These are phyloP conservation scores for Glossosoma conforme DNA, from an alignment of 1,140 invertebrate species.

Conservation along the genomic window DNA sequence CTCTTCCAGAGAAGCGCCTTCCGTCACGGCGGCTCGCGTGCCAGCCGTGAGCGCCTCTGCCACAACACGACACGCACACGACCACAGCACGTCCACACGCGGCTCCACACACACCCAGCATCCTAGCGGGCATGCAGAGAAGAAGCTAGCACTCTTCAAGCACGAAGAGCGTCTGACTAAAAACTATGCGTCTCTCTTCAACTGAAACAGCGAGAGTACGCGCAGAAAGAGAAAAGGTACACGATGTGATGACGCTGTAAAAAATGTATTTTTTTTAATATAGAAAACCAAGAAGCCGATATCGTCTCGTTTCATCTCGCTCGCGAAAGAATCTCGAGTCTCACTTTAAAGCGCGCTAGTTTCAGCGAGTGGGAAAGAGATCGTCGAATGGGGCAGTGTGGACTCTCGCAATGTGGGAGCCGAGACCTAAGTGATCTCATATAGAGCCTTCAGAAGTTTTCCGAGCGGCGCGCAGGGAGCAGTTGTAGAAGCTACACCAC, in stretches of 20 bases:
- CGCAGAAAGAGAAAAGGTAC: constrained; percentile 25
- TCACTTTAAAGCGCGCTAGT: constrained; percentile 44
- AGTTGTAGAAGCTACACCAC: constrained; percentile 50
- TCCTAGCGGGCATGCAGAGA: constrained; percentile 28
- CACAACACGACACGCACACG: constrained; percentile 7
- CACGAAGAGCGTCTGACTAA: constrained; percentile 40
- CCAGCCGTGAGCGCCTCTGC: constrained; percentile 12
- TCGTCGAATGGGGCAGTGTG: too few species aligned
- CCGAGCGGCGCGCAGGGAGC: constrained; percentile 37
- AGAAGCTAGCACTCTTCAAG: constrained; percentile 44
- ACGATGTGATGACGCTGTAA: constrained; percentile 34
- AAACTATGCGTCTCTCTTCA: constrained; percentile 24
- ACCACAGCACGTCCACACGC: constrained; percentile 5
- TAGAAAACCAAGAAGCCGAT: constrained; percentile 33
- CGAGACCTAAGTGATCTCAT: constrained; percentile 28
- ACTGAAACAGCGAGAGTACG: neutral
- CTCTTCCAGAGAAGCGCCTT: too few species aligned
- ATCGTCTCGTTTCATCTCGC: constrained; percentile 33
- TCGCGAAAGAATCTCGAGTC: constrained; percentile 41
- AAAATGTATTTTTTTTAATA: constrained; percentile 25
- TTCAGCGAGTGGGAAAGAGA: constrained; percentile 33
- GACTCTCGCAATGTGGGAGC: constrained; percentile 21
- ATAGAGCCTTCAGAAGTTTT: constrained; percentile 31
- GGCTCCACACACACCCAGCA: constrained; percentile 14
- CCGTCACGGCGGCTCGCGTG: constrained; percentile 17